Evolutionary conservation across 2,888 invertebrate species (phyloP).

Genomic region (Mythimna ferrago): DNA sequence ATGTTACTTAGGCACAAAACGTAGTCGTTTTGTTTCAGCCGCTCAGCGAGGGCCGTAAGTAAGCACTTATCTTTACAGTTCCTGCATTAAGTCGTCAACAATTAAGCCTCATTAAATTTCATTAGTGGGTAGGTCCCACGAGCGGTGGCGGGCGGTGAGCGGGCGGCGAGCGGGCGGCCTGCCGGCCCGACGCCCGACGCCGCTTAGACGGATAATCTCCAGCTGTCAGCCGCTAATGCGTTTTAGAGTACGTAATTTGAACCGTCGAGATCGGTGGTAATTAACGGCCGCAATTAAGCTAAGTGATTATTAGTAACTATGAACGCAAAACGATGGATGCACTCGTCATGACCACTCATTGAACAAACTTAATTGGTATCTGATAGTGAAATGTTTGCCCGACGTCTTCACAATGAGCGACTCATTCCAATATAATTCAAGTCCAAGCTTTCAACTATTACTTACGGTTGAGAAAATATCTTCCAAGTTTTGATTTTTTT

Average conservation of each 20-base stretch:
- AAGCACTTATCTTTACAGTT: constrained; percentile 86
- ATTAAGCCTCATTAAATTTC: constrained; percentile 90
- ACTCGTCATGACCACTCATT: constrained; percentile 59
- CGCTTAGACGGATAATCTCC: constrained; percentile 90
- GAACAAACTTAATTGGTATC: constrained; percentile 56
- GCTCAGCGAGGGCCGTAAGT: constrained; percentile 76
- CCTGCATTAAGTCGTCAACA: constrained; percentile 89
- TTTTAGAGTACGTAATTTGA: constrained; percentile 91
- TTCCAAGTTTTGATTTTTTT: constrained; percentile 58
- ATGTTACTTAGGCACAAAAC: constrained; percentile 65
- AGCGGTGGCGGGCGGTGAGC: constrained; percentile 70
- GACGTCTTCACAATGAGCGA: constrained; percentile 35
- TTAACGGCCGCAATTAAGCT: constrained; percentile 90
- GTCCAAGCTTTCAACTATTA: constrained; percentile 38
- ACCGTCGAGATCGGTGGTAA: constrained; percentile 89
- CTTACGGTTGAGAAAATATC: constrained; percentile 50
- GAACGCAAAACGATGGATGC: constrained; percentile 78
- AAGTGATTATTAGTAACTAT: constrained; percentile 89
- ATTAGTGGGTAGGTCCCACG: constrained; percentile 85
- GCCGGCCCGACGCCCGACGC: constrained; percentile 78
- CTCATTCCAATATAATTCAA: constrained; percentile 36
- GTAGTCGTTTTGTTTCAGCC: constrained; percentile 81
- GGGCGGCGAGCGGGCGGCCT: constrained; percentile 66
- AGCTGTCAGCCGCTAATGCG: constrained; percentile 90
- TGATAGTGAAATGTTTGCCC: constrained; percentile 45